Base-by-base conservation (phyloP, 2,797 vertebrate genomes). In the Toxotes lorentzi region DNA sequence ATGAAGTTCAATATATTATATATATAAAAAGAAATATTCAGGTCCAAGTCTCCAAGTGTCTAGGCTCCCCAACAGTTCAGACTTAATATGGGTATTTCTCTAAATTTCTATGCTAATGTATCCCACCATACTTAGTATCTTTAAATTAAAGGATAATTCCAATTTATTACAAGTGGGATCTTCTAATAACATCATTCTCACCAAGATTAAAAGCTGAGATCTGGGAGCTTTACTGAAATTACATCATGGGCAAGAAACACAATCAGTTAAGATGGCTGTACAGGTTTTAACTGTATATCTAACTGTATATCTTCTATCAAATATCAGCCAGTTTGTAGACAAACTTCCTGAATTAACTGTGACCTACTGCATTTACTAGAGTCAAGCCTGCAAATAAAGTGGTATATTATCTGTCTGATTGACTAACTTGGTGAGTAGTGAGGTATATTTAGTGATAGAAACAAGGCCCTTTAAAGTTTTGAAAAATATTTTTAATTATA, bases 41-140 rank as follows among this genome's bases (percentile, higher is more conserved):
- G 12, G 38, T 51, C n/a, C 32, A 69, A 53, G 54, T 48, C n/a
- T n/a, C n/a, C 60, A 73, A 73, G n/a, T 54, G 34, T 64, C 14
- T 32, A 56, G 50, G 32, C 47, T 48, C 30, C 54, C 21, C 4
- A 50, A 64, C 24, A 30, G 43, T 32, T 65, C 27, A n/a, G 59
- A 45, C 35, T n/a, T 43, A 56, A 63, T 70, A 7, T 23, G 27
- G 23, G 47, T 67, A 34, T 67, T 41, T 41, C 19, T 70, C 34
- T 24, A 8, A 53, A 48, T 68, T 27, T 57, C 2, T 8, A 41
- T 23, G 58, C 23, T 57, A 65, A 82, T 76, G 58, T 24, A 41
- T 60, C 58, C 13, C n/a, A 23, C n/a, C n/a, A 1, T 16, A 24
- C 35, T 12, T 24, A 41, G 7, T 41, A 23, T 24, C 4, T 16